A percentile compares a stretch with the other conserved stretches of the same genome.
These are phyloP conservation scores for Agrochola circellaris DNA, from an alignment of 2,888 invertebrate species.

Conservation along the genomic window DNA sequence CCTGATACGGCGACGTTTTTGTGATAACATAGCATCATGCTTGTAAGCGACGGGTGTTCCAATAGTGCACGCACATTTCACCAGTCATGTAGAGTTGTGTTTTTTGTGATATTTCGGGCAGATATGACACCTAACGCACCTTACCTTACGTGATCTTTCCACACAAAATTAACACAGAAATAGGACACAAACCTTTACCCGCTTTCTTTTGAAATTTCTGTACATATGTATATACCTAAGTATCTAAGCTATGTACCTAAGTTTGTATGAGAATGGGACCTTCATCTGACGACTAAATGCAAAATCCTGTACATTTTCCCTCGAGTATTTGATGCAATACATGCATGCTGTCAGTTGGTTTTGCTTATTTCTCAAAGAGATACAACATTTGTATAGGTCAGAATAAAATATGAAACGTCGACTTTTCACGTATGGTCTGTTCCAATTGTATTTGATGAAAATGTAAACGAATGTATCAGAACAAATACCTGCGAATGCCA, in stretches of 20 bases:
- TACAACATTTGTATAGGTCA: not conserved
- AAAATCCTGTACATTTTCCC: constrained; percentile 14
- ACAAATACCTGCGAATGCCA: not conserved
- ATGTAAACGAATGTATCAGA: not conserved
- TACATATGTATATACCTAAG: not conserved
- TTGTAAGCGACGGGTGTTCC: not conserved
- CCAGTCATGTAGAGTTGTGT: not conserved
- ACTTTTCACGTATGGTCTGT: not conserved
- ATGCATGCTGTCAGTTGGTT: constrained; percentile 1
- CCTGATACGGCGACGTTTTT: not conserved
- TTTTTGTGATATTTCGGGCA: not conserved
- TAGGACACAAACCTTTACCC: not conserved
- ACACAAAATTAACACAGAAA: not conserved
- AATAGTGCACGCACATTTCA: not conserved
- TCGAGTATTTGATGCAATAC: constrained; percentile 27
- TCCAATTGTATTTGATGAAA: not conserved
- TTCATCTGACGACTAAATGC: constrained; percentile 1
- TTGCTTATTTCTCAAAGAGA: constrained; percentile 32
- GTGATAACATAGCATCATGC: not conserved
- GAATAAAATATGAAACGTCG: not conserved
- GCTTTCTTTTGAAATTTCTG: not conserved
- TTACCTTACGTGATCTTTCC: not conserved
- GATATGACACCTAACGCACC: too few species aligned
- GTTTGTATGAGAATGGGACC: not conserved
- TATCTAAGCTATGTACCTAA: not conserved